phyloP scores from a whole-genome alignment of 1,140 invertebrate genomes.

The Atta colombica region DNA sequence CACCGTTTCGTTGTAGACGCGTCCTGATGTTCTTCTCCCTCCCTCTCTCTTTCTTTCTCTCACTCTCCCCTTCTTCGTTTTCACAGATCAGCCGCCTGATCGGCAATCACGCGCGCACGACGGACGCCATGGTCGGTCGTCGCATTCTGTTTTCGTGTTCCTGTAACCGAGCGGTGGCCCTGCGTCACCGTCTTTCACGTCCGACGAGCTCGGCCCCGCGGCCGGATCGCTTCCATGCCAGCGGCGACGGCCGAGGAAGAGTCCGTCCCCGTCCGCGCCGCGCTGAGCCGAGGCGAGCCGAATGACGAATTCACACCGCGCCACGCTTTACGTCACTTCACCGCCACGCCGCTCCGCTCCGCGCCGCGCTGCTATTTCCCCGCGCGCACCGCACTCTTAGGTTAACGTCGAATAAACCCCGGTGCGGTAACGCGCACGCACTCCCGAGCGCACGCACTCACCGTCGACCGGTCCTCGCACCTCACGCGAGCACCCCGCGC shows the following conservation, averaged over 20 bases:
- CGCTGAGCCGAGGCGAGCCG: not conserved
- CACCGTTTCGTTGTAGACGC: slow-evolving; percentile 2
- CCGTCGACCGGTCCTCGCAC: slow-evolving; percentile 35
- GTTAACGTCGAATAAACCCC: slow-evolving; percentile 26
- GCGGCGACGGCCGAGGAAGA: not conserved
- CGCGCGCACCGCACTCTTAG: slow-evolving; percentile 29
- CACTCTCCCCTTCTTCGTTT: not conserved
- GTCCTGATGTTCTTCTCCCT: slow-evolving; percentile 11
- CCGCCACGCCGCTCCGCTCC: not conserved
- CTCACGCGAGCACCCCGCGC: slow-evolving; percentile 59
- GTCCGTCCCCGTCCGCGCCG: not conserved
- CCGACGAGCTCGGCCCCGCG: slow-evolving; percentile 8
- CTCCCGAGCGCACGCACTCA: slow-evolving; percentile 19
- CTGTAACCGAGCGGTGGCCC: not conserved
- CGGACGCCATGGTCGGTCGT: slow-evolving; percentile 42
- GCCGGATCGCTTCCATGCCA: slow-evolving; percentile 38
- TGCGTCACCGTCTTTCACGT: not conserved
- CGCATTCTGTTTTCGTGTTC: not conserved
- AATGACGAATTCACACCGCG: not conserved
- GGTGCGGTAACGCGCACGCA: slow-evolving; percentile 14
- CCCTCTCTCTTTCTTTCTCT: not conserved
- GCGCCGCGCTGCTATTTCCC: not conserved
- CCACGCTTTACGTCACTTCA: slow-evolving; percentile 3
- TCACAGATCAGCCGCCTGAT: slow-evolving; percentile 8
- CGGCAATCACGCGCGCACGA: slow-evolving; percentile 42